Evolutionary conservation across 2,888 invertebrate genomes (phyloP).

Genomic region (Drosophila suboccidentalis): DNA sequence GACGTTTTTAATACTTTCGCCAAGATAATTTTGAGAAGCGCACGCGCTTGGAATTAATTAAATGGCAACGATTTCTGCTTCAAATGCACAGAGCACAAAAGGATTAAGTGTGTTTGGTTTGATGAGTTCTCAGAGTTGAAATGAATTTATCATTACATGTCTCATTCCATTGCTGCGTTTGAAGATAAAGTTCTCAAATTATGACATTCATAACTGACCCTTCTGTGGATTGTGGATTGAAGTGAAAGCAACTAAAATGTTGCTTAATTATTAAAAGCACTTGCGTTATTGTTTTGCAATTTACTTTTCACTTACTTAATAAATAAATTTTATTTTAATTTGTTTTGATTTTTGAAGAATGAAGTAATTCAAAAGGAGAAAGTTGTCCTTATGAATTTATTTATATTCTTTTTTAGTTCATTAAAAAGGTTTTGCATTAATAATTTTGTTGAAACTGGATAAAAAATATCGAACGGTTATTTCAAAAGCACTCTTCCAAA

Average conservation of each 20-base stretch:
- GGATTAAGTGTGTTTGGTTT: constrained; percentile 22
- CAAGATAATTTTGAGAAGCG: constrained; percentile 64
- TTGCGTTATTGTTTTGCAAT: not conserved
- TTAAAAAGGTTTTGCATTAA: no score
- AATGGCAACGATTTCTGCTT: constrained; percentile 45
- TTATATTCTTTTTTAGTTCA: no score
- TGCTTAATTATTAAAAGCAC: constrained; percentile 8
- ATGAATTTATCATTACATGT: constrained; percentile 66
- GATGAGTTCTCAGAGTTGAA: constrained; percentile 30
- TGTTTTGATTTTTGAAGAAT: not conserved
- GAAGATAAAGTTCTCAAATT: constrained; percentile 20
- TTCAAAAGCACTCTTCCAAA: no score
- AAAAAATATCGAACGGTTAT: no score
- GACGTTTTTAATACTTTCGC: constrained; percentile 58
- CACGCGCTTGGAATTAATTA: constrained; percentile 68
- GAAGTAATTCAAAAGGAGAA: not conserved
- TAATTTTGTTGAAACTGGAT: no score
- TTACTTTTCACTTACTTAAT: not conserved
- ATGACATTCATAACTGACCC: constrained; percentile 21
- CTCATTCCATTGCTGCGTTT: constrained; percentile 10
- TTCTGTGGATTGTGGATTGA: not conserved
- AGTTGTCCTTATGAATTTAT: not conserved
- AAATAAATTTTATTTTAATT: not conserved
- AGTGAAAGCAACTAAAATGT: not conserved
- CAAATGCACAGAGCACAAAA: not conserved